Percentiles rank a stretch among this genome's conserved stretches.
Evolutionary conservation across 2,797 vertebrate species (phyloP).

Genomic region (Mus caroli): DNA sequence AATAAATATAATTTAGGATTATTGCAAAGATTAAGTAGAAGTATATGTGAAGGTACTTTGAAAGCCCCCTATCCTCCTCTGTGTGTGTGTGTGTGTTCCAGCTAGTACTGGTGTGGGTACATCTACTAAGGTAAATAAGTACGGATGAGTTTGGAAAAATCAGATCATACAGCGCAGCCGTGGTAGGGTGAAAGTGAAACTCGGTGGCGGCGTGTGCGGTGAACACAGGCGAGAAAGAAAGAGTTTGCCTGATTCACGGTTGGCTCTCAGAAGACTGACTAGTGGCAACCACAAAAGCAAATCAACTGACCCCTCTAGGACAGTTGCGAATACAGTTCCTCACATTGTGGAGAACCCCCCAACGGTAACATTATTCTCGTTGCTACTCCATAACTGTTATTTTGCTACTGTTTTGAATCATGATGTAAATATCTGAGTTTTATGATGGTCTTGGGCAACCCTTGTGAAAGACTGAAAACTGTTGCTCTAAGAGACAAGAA

Average conservation of each 20-base stretch:
- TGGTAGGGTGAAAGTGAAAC: neutral
- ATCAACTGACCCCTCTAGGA: neutral
- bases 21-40: slow-evolving; percentile 34
- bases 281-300: neutral
- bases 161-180: neutral
- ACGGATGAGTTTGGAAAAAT: slow-evolving; percentile 24
- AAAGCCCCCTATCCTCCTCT: neutral
- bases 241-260: neutral
- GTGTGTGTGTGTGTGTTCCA: neutral
- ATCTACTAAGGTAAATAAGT: neutral
- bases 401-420: neutral
- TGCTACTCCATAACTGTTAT: neutral
- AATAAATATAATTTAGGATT: neutral
- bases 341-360: neutral
- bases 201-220: neutral
- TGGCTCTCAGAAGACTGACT: neutral
- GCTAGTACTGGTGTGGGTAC: too few species aligned
- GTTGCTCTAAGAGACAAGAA: neutral
- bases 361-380: too few species aligned
- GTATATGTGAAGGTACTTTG: neutral
- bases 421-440: neutral
- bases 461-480: neutral
- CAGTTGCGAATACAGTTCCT: neutral
- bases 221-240: neutral
- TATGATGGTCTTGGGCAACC: neutral